Evolutionary conservation across 2,888 invertebrate genomes (phyloP).

Genomic region (Macrosoma leucophasiata): DNA sequence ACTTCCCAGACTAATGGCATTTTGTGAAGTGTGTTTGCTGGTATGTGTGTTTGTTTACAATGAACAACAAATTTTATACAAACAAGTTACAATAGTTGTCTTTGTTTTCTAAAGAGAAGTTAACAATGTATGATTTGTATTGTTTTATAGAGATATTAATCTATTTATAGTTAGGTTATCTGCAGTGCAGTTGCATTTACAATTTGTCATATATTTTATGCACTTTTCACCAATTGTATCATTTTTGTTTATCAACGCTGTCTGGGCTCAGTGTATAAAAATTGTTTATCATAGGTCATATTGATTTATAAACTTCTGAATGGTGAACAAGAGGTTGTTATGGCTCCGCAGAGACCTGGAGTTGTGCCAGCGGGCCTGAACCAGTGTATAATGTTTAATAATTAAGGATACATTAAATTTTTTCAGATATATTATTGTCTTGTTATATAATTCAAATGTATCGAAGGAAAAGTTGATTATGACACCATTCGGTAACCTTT

Average conservation of each 20-base stretch:
- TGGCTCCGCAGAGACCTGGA: conserved; percentile 48
- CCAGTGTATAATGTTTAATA: conserved; percentile 71
- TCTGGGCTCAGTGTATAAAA: conserved; percentile 54
- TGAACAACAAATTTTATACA: no score
- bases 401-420: conserved; percentile 72
- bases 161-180: conserved; percentile 19
- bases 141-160: no score
- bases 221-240: conserved; percentile 14
- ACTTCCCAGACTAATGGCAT: no score
- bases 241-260: conserved; percentile 29
- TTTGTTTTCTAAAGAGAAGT: no score
- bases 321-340: conserved; percentile 43
- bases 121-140: no score
- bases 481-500: conserved; percentile 54
- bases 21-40: no score
- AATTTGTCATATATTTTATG: conserved; percentile 23
- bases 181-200: conserved; percentile 18
- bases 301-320: conserved; percentile 48
- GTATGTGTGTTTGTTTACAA: no score
- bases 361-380: conserved; percentile 60
- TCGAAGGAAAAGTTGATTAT: conserved; percentile 58
- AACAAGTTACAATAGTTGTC: no score
- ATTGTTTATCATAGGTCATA: conserved; percentile 28
- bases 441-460: conserved; percentile 76
- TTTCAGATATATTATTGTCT: conserved; percentile 76